These are phyloP conservation scores for Promerops cafer DNA, from an alignment of 2,113 vertebrate genomes.

Conservation along the genomic window DNA sequence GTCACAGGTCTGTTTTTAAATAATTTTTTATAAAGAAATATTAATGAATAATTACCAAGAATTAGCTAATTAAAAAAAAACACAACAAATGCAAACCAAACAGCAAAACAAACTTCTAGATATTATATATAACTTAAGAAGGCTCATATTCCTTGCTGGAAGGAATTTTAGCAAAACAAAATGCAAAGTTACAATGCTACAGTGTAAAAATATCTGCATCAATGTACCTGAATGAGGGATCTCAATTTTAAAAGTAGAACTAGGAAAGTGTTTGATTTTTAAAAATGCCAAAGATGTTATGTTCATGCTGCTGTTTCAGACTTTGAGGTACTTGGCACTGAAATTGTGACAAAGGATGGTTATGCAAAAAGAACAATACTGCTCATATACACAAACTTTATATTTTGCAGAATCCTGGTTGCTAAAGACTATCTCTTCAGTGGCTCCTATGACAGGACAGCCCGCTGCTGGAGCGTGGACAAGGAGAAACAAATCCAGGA, in stretches of 20 bases:
- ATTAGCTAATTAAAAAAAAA: background rate
- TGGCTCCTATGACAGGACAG: constrained; percentile 78
- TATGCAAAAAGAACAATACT: background rate
- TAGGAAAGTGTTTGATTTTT: background rate
- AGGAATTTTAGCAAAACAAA: background rate
- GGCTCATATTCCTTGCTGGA: background rate
- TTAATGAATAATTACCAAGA: background rate
- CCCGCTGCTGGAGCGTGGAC: constrained; percentile 76
- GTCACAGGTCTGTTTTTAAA: background rate
- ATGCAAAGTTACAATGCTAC: background rate
- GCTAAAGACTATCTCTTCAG: constrained; percentile 76
- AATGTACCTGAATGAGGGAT: background rate
- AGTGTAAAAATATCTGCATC: background rate
- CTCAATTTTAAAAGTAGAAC: background rate
- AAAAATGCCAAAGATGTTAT: background rate
- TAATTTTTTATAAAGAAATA: background rate
- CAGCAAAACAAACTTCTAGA: background rate
- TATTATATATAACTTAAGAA: background rate
- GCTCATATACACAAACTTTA: background rate
- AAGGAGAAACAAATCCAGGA: constrained; percentile 73
- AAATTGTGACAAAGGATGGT: background rate
- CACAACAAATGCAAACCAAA: rapidly evolving
- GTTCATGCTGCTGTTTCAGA: background rate
- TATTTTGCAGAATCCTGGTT: constrained; percentile 72
- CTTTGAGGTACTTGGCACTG: background rate